phyloP scores from a whole-genome alignment of 2,797 vertebrate genomes.

The Sarcophilus harrisii region DNA sequence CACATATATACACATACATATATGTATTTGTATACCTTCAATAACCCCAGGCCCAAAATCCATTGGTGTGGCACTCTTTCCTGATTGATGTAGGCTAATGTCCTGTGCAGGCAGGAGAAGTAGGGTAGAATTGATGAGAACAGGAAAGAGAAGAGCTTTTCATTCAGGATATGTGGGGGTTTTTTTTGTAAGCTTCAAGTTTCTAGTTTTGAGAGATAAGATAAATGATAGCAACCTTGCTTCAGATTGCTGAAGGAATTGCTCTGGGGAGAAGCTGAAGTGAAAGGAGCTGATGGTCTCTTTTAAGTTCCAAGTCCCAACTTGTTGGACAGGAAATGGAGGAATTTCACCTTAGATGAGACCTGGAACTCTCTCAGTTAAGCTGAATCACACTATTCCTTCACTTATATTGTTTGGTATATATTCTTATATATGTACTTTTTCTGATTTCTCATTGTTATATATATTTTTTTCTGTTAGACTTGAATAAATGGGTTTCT shows the following conservation, averaged over 20 bases:
- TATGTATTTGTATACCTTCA: not conserved
- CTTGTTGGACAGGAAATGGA: not conserved
- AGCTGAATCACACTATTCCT: not conserved
- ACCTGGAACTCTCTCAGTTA: not conserved
- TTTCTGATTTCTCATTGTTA: not conserved
- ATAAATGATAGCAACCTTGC: not conserved
- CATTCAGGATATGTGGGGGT: not conserved
- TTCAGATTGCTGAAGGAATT: not conserved
- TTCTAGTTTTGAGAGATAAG: not conserved
- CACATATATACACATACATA: not conserved
- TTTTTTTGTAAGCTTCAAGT: not conserved
- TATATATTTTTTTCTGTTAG: not conserved
- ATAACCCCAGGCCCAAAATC: not conserved
- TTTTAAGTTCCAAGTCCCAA: not conserved
- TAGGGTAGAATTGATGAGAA: not conserved
- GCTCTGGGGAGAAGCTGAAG: not conserved
- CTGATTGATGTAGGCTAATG: not conserved
- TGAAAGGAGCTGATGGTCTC: not conserved
- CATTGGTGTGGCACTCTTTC: not conserved
- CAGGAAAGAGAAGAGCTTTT: not conserved
- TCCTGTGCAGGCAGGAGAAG: not conserved
- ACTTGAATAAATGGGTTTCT: not conserved
- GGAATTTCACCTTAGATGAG: not conserved
- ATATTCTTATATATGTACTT: not conserved
- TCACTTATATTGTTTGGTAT: not conserved